Conservation (phyloP, 2,797 vertebrate genomes). For the Hybognathus amarus region DNA sequence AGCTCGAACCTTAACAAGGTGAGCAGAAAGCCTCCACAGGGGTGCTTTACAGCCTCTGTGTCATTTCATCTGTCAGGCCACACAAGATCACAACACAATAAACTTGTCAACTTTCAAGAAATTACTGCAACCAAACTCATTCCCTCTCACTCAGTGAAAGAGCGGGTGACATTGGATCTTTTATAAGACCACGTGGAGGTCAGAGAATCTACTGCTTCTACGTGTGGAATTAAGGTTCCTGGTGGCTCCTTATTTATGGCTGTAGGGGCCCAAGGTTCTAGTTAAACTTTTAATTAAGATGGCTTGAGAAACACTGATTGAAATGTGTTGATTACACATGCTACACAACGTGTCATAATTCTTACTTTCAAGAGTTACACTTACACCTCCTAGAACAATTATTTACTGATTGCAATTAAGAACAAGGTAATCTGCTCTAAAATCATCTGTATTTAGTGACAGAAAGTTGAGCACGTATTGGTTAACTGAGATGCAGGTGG, state of each 20-base stretch:
- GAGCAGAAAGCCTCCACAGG: conserved; percentile 55
- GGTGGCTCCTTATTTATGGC: conserved; percentile 55
- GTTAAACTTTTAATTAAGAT: conserved; percentile 68
- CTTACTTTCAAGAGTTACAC: conserved; percentile 24
- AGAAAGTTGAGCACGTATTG: background rate
- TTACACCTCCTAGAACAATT: conserved; percentile 55
- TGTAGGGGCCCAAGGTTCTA: conserved; percentile 62
- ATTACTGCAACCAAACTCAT: conserved; percentile 66
- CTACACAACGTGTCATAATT: conserved; percentile 60
- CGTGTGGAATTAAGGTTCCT: conserved; percentile 60
- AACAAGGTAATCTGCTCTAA: conserved; percentile 4
- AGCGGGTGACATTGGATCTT: conserved; percentile 61
- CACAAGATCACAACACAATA: conserved; percentile 64
- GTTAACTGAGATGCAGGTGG: background rate
- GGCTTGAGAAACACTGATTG: conserved; percentile 64
- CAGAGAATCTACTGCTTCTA: conserved; percentile 56
- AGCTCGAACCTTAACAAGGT: conserved; percentile 59
- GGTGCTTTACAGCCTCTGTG: conserved; percentile 54
- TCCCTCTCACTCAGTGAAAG: conserved; percentile 57
- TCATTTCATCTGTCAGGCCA: conserved; percentile 62
- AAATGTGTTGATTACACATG: conserved; percentile 64
- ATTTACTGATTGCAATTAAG: conserved; percentile 49
- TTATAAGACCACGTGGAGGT: conserved; percentile 63
- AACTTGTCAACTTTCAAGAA: conserved; percentile 67
- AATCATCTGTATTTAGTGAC: conserved; percentile 9